Evolutionary conservation across 2,888 invertebrate species (phyloP).

Genomic region (Terebella lapidaria): DNA sequence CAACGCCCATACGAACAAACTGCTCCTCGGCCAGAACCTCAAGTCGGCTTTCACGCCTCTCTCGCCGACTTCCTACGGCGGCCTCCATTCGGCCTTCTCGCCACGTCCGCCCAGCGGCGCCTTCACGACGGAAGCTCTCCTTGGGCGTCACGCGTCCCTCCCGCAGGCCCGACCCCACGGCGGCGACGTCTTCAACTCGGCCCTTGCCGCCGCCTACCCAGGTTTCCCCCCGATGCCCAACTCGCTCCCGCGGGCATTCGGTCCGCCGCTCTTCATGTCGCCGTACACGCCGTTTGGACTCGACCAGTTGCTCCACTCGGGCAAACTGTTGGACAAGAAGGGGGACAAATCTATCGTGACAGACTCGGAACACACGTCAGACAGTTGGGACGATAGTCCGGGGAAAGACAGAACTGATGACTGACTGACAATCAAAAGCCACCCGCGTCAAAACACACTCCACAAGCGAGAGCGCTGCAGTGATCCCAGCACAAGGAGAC

Average conservation of each 20-base stretch:
- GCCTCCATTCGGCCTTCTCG: slow-evolving; percentile 42
- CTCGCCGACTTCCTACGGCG: slow-evolving; percentile 28
- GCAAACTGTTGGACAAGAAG: not conserved
- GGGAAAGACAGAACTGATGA: not conserved
- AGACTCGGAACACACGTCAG: slow-evolving; percentile 1
- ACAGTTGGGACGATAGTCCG: not conserved
- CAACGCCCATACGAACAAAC: not conserved
- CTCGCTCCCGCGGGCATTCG: slow-evolving; percentile 12
- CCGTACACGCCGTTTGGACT: slow-evolving; percentile 18
- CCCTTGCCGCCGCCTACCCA: slow-evolving; percentile 14
- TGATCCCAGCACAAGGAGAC: too few relatives aligned
- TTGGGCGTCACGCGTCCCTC: slow-evolving; percentile 7
- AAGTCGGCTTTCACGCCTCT: slow-evolving; percentile 53
- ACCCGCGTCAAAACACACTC: too few relatives aligned
- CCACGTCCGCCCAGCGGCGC: slow-evolving; percentile 32
- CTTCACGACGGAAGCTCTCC: slow-evolving; percentile 24
- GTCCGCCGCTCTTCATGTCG: slow-evolving; percentile 18
- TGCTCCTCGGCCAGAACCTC: slow-evolving; percentile 24
- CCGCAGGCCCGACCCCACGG: slow-evolving; percentile 1
- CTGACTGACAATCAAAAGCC: too few relatives aligned
- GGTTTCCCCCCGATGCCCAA: slow-evolving; percentile 11
- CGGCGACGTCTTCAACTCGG: not conserved
- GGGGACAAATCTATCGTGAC: not conserved
- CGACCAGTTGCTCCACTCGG: slow-evolving; percentile 8
- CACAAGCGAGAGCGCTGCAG: too few relatives aligned